Conservation (phyloP, 2,888 invertebrate species). For the Drosophila parthenogenetica region DNA sequence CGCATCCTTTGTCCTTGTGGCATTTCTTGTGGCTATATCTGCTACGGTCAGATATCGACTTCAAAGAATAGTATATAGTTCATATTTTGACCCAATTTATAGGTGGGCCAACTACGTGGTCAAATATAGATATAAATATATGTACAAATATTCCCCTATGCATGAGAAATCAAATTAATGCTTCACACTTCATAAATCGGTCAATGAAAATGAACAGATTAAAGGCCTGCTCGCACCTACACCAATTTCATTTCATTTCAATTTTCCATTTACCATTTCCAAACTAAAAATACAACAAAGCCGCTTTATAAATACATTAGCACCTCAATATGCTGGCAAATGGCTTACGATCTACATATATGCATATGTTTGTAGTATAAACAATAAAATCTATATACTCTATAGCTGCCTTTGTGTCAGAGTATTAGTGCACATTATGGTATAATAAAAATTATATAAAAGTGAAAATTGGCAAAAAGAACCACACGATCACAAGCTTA, state of each 20-base stretch:
- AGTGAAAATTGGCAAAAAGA: conserved; percentile 22
- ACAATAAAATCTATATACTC: conserved; percentile 18
- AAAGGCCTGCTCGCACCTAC: conserved; percentile 44
- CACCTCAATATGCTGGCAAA: conserved; percentile 65
- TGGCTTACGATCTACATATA: conserved; percentile 24
- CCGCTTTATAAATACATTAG: conserved; percentile 80
- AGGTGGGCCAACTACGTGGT: conserved; percentile 11
- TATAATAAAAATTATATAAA: conserved; percentile 47
- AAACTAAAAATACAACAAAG: conserved; percentile 69
- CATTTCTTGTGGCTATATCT: background rate
- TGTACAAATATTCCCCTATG: conserved; percentile 10
- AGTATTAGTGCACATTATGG: conserved; percentile 19
- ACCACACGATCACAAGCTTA: conserved; percentile 9
- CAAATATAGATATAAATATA: background rate
- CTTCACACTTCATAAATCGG: conserved; percentile 78
- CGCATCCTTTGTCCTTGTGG: conserved; percentile 3
- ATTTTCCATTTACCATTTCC: conserved; percentile 11
- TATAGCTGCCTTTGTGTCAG: background rate
- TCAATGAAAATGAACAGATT: conserved; percentile 76
- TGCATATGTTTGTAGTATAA: conserved; percentile 9
- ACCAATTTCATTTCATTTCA: conserved; percentile 36
- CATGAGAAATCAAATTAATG: conserved; percentile 69
- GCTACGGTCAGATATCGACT: conserved; percentile 37
- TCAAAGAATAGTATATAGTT: conserved; percentile 63
- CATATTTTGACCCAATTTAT: conserved; percentile 70